Evolutionary conservation across 2,113 vertebrate species (phyloP).

Genomic region (Malurus melanocephalus): DNA sequence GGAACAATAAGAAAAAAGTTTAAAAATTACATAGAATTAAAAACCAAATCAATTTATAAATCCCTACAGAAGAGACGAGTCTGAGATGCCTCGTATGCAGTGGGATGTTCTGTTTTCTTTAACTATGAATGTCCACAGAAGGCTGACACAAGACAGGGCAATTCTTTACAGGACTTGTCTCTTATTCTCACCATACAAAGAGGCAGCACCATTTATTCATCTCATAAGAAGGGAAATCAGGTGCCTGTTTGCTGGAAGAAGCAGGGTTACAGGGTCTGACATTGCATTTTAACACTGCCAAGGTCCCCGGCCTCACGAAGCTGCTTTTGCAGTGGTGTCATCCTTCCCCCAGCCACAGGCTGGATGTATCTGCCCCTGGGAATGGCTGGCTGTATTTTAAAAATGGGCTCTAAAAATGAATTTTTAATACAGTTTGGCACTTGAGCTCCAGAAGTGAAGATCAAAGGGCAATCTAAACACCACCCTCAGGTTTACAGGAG

Average conservation of each 20-base stretch:
- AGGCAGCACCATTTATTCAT: not conserved
- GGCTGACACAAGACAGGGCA: not conserved
- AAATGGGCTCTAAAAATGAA: not conserved
- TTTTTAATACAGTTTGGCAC: conserved; percentile 7
- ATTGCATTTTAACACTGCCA: not conserved
- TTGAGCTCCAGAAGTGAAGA: conserved; percentile 26
- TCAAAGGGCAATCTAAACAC: conserved; percentile 21
- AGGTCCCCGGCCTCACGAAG: not conserved
- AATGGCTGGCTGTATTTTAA: not conserved
- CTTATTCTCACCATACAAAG: not conserved
- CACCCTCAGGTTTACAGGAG: not conserved
- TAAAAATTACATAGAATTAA: not conserved
- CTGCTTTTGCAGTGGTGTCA: not conserved
- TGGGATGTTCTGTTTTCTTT: not conserved
- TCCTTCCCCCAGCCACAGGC: not conserved
- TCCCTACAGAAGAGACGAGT: not conserved
- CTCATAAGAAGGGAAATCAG: not conserved
- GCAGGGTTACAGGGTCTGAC: not conserved
- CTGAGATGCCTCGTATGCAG: not conserved
- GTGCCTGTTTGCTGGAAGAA: not conserved
- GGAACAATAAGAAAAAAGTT: not conserved
- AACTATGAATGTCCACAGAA: not conserved
- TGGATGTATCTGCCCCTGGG: not conserved
- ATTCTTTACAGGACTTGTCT: not conserved
- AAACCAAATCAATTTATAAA: not conserved